Conservation (phyloP, 2,888 invertebrate genomes). For the Apamea crenata region DNA sequence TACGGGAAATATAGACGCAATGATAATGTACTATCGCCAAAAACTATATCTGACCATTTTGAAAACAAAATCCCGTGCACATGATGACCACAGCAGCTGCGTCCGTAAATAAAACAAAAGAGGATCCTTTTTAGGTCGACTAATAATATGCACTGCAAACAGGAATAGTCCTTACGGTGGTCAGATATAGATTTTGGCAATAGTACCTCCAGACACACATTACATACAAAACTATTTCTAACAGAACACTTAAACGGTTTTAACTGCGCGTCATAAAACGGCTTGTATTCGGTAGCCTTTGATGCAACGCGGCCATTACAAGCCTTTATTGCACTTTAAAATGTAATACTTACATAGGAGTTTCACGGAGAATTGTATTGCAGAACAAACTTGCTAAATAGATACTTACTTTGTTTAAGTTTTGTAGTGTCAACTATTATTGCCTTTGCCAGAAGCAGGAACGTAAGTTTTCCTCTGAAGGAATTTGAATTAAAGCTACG, state of each 20-base stretch:
- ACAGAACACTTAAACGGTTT: conserved; percentile 22
- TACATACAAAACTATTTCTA: conserved; percentile 16
- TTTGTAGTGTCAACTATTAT: background rate
- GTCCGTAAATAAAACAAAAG: too few relatives aligned
- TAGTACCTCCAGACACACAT: background rate
- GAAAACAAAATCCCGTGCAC: too few relatives aligned
- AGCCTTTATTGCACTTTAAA: conserved; percentile 45
- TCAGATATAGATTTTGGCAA: too few relatives aligned
- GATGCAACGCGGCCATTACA: conserved; percentile 46
- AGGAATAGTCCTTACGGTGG: too few relatives aligned
- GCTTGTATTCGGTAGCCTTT: conserved; percentile 40
- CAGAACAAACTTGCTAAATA: conserved; percentile 31
- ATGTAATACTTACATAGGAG: conserved; percentile 22
- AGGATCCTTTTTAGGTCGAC: too few relatives aligned
- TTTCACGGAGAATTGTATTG: conserved; percentile 31
- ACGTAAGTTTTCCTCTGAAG: background rate
- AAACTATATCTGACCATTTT: too few relatives aligned
- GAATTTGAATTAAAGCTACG: too few relatives aligned
- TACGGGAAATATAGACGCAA: background rate
- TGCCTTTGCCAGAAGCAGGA: background rate
- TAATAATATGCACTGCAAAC: too few relatives aligned
- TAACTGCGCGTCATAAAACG: conserved; percentile 47
- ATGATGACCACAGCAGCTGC: too few relatives aligned
- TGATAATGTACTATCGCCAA: too few relatives aligned
- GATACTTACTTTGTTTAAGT: conserved; percentile 18